A percentile compares a stretch with the other conserved stretches of the same genome.
phyloP scores from a whole-genome alignment of 2,797 vertebrate species.

The Onychomys arenicola region DNA sequence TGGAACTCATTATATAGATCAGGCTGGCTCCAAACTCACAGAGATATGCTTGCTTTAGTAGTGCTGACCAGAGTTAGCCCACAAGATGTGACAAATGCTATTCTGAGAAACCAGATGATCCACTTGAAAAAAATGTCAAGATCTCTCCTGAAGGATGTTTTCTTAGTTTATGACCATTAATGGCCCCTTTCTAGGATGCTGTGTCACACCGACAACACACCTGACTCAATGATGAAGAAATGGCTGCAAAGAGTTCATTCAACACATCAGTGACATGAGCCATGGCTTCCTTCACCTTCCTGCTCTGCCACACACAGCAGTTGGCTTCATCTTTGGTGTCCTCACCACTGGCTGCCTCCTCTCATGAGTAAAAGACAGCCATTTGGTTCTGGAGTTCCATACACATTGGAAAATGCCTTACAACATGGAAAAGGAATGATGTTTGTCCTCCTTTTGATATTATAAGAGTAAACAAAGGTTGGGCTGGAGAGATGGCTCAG shows the following conservation, averaged over 20 bases:
- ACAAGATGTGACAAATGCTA: background rate
- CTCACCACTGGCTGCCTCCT: background rate
- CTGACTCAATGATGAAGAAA: background rate
- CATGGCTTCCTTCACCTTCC: background rate
- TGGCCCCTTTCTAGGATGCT: background rate
- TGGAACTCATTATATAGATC: background rate
- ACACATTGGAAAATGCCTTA: background rate
- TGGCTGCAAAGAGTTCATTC: background rate
- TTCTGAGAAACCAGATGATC: background rate
- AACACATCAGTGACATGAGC: background rate
- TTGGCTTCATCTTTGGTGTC: background rate
- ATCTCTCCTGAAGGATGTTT: background rate
- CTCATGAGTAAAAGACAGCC: background rate
- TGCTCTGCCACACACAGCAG: background rate
- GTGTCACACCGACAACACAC: background rate
- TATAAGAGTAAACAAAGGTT: background rate
- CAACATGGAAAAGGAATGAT: background rate
- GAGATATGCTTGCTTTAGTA: background rate
- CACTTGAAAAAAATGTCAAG: background rate
- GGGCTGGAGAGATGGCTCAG: no score
- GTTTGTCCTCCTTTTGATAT: background rate
- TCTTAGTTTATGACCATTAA: background rate
- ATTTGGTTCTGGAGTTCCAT: background rate
- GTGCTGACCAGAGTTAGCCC: background rate
- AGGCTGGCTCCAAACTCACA: background rate